Evolutionary conservation across 2,113 vertebrate genomes (phyloP).

Genomic region (Serinus canaria): DNA sequence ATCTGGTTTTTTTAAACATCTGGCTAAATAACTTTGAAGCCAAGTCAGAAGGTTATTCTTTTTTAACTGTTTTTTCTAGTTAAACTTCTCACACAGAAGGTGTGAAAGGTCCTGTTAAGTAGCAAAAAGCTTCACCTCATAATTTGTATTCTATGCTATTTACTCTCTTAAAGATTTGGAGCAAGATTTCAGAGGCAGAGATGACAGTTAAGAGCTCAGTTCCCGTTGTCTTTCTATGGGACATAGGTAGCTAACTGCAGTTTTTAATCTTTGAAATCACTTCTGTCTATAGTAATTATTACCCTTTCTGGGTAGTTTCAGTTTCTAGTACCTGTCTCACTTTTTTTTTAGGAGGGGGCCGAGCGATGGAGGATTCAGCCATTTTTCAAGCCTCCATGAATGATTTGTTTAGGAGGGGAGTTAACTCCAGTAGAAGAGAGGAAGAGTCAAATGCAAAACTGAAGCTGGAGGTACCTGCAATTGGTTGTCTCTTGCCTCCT

Average conservation of each 20-base stretch:
- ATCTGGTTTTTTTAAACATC: not conserved
- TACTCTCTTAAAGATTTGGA: not conserved
- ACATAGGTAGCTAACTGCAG: slow-evolving; percentile 15
- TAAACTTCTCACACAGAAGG: not conserved
- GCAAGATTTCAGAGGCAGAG: slow-evolving; percentile 28
- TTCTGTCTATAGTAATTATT: slow-evolving; percentile 53
- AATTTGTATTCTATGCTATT: not conserved
- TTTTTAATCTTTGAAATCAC: slow-evolving; percentile 37
- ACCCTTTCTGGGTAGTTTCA: slow-evolving; percentile 65
- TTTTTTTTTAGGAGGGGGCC: slow-evolving; percentile 73
- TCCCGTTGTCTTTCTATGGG: not conserved
- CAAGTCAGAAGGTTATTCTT: not conserved
- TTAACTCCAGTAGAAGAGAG: slow-evolving; percentile 73
- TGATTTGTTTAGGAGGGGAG: slow-evolving; percentile 71
- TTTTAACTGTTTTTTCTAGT: not conserved
- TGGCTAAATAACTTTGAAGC: not conserved
- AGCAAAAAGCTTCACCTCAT: not conserved
- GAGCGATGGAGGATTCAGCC: slow-evolving; percentile 69
- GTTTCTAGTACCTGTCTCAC: slow-evolving; percentile 72
- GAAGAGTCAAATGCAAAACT: slow-evolving; percentile 64
- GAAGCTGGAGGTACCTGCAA: slow-evolving; percentile 63
- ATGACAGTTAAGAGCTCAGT: not conserved
- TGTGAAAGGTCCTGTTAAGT: not conserved
- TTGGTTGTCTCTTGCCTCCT: slow-evolving; percentile 70
- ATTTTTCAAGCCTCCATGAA: slow-evolving; percentile 74